Evolutionary conservation across 2,888 invertebrate species (phyloP).

Genomic region (Monoplex corrugatus): DNA sequence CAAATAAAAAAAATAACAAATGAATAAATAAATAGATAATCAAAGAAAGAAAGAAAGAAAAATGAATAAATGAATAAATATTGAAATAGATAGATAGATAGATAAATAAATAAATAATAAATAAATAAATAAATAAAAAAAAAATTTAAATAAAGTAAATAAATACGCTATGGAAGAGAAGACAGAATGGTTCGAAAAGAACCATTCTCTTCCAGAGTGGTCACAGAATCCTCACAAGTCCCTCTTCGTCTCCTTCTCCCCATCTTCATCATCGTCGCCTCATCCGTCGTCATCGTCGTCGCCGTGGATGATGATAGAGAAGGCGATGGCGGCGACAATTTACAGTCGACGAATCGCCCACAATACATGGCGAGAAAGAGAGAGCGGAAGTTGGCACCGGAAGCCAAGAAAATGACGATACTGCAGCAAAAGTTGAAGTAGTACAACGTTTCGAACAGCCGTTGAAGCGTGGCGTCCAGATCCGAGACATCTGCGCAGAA

Average conservation of each 20-base stretch:
- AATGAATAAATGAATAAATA: too few species aligned
- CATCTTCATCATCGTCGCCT: background rate
- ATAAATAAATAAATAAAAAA: too few species aligned
- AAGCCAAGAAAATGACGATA: slow-evolving; percentile 50
- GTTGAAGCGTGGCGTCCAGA: slow-evolving; percentile 46
- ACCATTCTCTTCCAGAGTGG: background rate
- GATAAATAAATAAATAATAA: too few species aligned
- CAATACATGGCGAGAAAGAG: slow-evolving; percentile 40
- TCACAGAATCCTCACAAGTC: background rate
- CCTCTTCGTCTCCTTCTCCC: background rate
- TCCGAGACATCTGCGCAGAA: background rate
- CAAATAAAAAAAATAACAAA: too few species aligned
- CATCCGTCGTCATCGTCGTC: background rate
- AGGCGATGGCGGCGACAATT: background rate
- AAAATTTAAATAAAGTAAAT: too few species aligned
- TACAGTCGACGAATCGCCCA: background rate
- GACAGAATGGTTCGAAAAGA: background rate
- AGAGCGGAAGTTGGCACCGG: slow-evolving; percentile 52
- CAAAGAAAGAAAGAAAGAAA: too few species aligned
- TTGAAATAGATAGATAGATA: too few species aligned
- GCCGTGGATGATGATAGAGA: background rate
- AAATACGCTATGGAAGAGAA: too few species aligned
- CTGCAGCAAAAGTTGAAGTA: slow-evolving; percentile 55
- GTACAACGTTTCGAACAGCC: slow-evolving; percentile 54
- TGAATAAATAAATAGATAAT: too few species aligned